Evolutionary conservation across 2,113 vertebrate genomes (phyloP).

Genomic region (Oenanthe oenanthe): DNA sequence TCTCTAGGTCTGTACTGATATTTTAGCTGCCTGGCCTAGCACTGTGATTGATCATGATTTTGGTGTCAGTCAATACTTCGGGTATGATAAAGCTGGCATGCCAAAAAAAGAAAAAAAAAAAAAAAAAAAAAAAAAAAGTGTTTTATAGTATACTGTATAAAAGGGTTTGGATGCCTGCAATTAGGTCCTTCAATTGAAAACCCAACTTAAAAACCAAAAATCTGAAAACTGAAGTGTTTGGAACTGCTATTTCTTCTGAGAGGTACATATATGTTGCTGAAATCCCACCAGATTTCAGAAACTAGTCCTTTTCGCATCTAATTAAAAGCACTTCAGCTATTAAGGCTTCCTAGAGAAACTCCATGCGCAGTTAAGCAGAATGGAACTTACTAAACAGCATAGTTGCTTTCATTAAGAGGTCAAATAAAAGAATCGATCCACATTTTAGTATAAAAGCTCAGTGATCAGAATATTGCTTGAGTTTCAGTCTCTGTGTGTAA

Average conservation of each 20-base stretch:
- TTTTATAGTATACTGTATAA: neutral
- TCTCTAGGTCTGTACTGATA: neutral
- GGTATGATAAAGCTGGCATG: rapidly evolving
- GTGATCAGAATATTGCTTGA: neutral
- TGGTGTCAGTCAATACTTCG: neutral
- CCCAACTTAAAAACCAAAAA: neutral
- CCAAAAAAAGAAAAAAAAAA: neutral
- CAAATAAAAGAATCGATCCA: neutral
- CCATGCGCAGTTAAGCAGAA: neutral
- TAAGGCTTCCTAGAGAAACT: neutral
- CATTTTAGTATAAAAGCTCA: neutral
- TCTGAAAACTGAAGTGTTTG: neutral
- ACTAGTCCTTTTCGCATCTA: neutral
- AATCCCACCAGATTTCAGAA: neutral
- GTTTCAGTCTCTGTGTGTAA: neutral
- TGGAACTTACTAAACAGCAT: neutral
- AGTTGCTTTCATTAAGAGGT: neutral
- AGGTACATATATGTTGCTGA: neutral
- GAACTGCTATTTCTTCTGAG: neutral
- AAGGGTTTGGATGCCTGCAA: neutral
- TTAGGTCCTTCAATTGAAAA: neutral
- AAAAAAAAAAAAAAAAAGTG: no score
- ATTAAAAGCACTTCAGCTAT: neutral
- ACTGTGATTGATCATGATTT: neutral
- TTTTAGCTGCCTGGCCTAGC: neutral